These are phyloP conservation scores for Chondrosia reniformis DNA, from an alignment of 37 sponge, comb jelly and placozoan genomes.

Conservation along the genomic window DNA sequence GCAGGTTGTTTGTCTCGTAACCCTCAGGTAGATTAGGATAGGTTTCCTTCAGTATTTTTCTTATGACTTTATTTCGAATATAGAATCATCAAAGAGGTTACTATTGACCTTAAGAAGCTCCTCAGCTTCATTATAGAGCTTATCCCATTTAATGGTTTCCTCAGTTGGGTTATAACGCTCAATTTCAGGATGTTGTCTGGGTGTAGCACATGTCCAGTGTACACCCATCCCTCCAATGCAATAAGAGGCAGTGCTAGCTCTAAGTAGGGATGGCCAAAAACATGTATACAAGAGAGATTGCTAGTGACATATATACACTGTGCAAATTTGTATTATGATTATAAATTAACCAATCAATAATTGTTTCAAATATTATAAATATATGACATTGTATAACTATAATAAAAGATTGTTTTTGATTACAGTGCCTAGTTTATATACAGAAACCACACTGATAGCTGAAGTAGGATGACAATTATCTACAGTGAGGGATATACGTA, in stretches of 20 bases:
- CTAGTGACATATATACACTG: too few relatives aligned
- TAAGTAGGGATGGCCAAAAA: too few relatives aligned
- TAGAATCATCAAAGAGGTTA: constrained; percentile 34
- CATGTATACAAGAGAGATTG: too few relatives aligned
- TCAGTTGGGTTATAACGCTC: constrained; percentile 23
- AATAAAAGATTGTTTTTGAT: too few relatives aligned
- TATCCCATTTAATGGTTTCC: constrained; percentile 34
- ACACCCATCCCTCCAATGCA: constrained; percentile 53
- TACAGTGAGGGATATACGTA: too few relatives aligned
- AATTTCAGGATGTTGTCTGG: constrained; percentile 14
- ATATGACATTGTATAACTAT: too few relatives aligned
- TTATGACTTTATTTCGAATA: constrained; percentile 36
- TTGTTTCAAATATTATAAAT: too few relatives aligned
- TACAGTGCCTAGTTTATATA: too few relatives aligned
- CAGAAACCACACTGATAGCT: too few relatives aligned
- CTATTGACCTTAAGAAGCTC: constrained; percentile 14
- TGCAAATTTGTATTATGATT: too few relatives aligned
- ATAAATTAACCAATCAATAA: too few relatives aligned
- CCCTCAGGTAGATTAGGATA: constrained; percentile 8
- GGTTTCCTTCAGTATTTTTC: constrained; percentile 5
- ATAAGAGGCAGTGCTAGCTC: constrained; percentile 35
- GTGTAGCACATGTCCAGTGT: constrained; percentile 38
- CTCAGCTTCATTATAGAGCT: constrained; percentile 35
- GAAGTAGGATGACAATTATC: too few relatives aligned
- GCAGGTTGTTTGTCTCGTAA: not conserved